A percentile compares a stretch with the other conserved stretches of the same genome.
These are phyloP conservation scores for Platerodrilus igneus DNA, from an alignment of 2,888 invertebrate species.

Conservation along the genomic window DNA sequence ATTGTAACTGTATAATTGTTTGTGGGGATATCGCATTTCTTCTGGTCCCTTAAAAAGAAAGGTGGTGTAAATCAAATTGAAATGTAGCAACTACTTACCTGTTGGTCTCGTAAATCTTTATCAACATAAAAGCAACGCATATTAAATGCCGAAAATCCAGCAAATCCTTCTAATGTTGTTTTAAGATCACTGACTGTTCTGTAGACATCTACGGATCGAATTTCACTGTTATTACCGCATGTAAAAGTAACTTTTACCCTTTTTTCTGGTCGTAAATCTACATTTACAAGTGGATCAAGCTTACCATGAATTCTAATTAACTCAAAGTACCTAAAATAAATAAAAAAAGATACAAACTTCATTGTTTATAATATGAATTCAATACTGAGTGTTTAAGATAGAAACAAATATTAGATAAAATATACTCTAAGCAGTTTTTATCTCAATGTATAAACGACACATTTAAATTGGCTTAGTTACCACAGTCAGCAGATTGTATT, in stretches of 20 bases:
- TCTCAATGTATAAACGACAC: no score
- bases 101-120: constrained; percentile 65
- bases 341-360: no score
- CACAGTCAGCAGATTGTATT: no score
- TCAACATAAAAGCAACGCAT: constrained; percentile 89
- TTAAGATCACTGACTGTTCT: constrained; percentile 80
- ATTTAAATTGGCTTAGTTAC: no score
- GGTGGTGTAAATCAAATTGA: no score
- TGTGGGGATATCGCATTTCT: constrained; percentile 84
- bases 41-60: constrained; percentile 66
- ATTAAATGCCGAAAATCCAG: constrained; percentile 75
- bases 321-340: constrained; percentile 67
- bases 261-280: constrained; percentile 82
- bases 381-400: no score
- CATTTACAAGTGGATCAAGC: constrained; percentile 82
- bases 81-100: constrained; percentile 33
- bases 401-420: no score
- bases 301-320: constrained; percentile 81
- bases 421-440: no score
- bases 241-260: constrained; percentile 80
- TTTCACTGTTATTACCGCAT: constrained; percentile 71
- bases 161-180: constrained; percentile 70
- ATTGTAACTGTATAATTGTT: constrained; percentile 87
- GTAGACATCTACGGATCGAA: constrained; percentile 71
- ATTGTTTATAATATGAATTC: no score